phyloP scores from a whole-genome alignment of 1,140 invertebrate species.

The Adoxophyes honmai region DNA sequence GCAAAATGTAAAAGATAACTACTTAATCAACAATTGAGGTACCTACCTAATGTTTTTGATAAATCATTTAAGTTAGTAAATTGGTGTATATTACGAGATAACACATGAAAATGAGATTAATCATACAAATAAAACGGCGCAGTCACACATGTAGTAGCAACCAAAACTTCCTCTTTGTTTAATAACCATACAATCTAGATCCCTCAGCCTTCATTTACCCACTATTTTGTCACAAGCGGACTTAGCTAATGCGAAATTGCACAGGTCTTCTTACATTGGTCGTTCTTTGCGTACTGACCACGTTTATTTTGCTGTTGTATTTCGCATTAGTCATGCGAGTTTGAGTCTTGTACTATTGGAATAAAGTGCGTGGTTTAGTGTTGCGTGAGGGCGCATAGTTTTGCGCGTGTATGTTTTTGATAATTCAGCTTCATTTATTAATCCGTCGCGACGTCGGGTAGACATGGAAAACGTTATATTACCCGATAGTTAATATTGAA shows the following conservation, averaged over 20 bases:
- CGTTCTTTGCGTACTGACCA: not conserved
- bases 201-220: not conserved
- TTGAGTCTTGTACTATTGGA: not conserved
- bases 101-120: slow-evolving; percentile 1
- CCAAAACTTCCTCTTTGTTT: not conserved
- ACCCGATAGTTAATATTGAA: not conserved
- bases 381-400: not conserved
- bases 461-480: slow-evolving; percentile 4
- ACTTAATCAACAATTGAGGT: too few species aligned
- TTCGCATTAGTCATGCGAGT: not conserved
- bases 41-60: too few species aligned
- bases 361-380: not conserved
- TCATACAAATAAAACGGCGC: not conserved
- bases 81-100: slow-evolving; percentile 1
- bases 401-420: slow-evolving; percentile 11
- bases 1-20: too few species aligned
- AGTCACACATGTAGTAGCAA: not conserved
- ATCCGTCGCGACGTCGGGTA: slow-evolving; percentile 1
- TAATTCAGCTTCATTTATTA: slow-evolving; percentile 2
- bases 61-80: not conserved
- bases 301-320: not conserved
- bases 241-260: not conserved
- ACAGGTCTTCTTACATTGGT: not conserved
- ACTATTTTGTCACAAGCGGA: not conserved
- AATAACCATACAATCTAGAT: not conserved